Base-by-base conservation (phyloP, 1,140 invertebrate species). In the Drosophila aff. region DNA sequence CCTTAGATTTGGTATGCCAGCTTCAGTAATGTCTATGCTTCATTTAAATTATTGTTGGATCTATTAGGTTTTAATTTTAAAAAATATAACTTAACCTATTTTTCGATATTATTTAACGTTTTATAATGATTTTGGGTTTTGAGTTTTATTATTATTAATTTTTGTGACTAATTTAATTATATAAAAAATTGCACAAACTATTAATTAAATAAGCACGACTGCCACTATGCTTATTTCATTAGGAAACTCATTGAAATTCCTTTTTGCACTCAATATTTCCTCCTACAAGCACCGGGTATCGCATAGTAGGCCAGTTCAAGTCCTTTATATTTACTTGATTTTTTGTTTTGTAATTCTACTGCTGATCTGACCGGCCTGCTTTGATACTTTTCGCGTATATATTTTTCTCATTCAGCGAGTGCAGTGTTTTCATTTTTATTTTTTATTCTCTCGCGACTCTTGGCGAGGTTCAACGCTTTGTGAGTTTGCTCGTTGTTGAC, bases 401-500 rank as follows among this genome's bases (percentile, higher is more conserved):
- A 8, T 57, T 78, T 43, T 62, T 52, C 50, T 59, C 69, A 65
- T 58, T 41, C 36, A 43, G 49, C 40, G 36, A 36, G 23, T 21
- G 63, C 55, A 52, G 10, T 50, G 47, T 36, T 57, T 66, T 40
- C 36, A 52, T 44, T 76, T 38, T 33, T 38, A 15, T 74, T 62
- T 44, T 50, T 40, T 44, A 55, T 18, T 44, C 44, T 60, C 69
- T 78, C 49, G 58, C 47, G 71, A 81, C 66, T 81, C 66, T 81
- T 36, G 26, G 9, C 31, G 33, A 46, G 81, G 84, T 89, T 89
- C 84, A 89, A 89, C 85, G 84, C 62, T 61, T 89, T 65, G 18
- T 84, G 62, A 81, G 79, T 76, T 84, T 81, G 78, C 84, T 79
- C 82, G 63, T 79, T 84, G 85, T 79, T 90, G 85, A 89, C 84